Evolutionary conservation across 2,888 invertebrate genomes (phyloP), one percentile per base, ranked within the genome.

Genomic region (Deladenus siricidicola): DNA sequence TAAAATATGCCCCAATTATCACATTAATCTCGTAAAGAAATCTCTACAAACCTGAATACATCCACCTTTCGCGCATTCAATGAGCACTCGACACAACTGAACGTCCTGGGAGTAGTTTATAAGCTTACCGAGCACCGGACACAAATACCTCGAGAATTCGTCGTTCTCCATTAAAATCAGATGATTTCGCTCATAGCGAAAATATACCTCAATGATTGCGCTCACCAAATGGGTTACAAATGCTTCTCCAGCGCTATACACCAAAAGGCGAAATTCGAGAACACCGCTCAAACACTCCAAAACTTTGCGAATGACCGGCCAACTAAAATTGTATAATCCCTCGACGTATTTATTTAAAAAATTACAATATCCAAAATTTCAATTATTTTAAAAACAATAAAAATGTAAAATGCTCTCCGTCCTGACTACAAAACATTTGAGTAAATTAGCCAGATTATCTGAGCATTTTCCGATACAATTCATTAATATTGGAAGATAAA

Each of bases 111-210:
- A 30, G 29, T 63, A 64, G 57, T 63, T 64, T 6, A 69, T 62
- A 29, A 69, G 53, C 29, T 55, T 58, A 17, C 63, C 58, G 42
- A 69, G 52, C 2, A 69, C 68, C 3, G 69, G 69, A n/a, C 66
- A 69, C 39, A 69, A 54, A 49, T 64, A 64, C 48, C 58, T 65
- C 21, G 63, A 47, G 14, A 69, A 23, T 30, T 64, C 49, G 14
- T 42, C 56, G n/a, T 58, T 26, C 54, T 19, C 21, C 19, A 50
- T 19, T 24, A 19, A 21, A 1, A 3, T 30, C 19, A 50, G 30
- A 24, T 50, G 50, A 26, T 14, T n/a, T 21, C 10, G 19, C 2
- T 50, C 28, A 28, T 24, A 50, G 26, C 50, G 51, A 8, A 48
- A 21, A 21, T 58, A 42, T 10, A 67, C 42, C 14, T 21, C 52